These are phyloP conservation scores for Clarias magur DNA, from an alignment of 2,113 vertebrate genomes.

Conservation along the genomic window DNA sequence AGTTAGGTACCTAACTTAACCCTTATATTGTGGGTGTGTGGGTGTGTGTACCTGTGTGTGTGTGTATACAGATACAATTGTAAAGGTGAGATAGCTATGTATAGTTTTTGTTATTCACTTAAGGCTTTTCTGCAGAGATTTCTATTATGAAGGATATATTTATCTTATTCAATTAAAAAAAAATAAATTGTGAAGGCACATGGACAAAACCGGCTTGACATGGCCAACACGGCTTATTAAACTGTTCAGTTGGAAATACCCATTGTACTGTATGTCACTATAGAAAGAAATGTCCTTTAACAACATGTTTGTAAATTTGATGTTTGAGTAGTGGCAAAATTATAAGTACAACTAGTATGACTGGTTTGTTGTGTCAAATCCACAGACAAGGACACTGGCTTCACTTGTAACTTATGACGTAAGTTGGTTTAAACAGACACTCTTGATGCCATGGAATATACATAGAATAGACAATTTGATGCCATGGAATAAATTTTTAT, in stretches of 20 bases:
- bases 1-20: too few species aligned
- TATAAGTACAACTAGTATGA: not conserved
- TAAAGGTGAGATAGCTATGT: not conserved
- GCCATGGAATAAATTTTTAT: not conserved
- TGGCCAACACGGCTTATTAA: not conserved
- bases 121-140: not conserved
- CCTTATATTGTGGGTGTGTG: too few species aligned
- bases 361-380: not conserved
- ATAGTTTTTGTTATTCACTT: not conserved
- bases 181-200: not conserved
- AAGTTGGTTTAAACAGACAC: not conserved
- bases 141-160: too few species aligned
- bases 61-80: not conserved
- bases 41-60: too few species aligned
- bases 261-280: not conserved
- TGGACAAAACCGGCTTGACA: not conserved
- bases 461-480: not conserved
- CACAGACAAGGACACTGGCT: not conserved
- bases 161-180: not conserved
- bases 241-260: not conserved
- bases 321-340: not conserved
- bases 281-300: not conserved
- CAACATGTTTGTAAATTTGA: not conserved
- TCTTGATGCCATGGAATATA: not conserved
- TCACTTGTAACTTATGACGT: not conserved